A percentile compares a stretch with the other conserved stretches of the same genome.
These are phyloP conservation scores for Noctua janthina DNA, from an alignment of 2,888 invertebrate species.

Conservation along the genomic window DNA sequence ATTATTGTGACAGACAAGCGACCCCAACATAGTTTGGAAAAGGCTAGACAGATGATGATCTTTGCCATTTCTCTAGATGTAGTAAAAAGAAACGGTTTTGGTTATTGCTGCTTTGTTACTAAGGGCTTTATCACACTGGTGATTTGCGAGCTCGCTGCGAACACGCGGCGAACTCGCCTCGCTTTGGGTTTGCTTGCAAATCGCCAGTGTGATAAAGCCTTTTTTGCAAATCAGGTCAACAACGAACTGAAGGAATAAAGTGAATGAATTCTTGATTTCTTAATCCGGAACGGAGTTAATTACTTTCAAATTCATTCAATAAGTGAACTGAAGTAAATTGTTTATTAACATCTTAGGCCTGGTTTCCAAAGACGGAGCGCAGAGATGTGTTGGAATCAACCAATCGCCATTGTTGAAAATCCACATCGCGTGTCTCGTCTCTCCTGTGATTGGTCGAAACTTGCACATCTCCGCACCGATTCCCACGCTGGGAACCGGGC, in stretches of 20 bases:
- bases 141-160: no score
- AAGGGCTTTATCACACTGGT: no score
- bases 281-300: conserved; percentile 40
- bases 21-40: no score
- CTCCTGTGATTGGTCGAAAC: background rate
- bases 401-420: background rate
- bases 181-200: no score
- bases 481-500: background rate
- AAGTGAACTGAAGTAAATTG: conserved; percentile 36
- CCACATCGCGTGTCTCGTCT: background rate
- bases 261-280: conserved; percentile 49
- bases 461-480: background rate
- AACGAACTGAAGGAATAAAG: background rate
- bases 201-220: no score
- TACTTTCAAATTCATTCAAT: conserved; percentile 57
- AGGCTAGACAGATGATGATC: no score
- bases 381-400: background rate
- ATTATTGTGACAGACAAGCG: no score
- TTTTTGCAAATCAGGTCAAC: background rate
- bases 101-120: background rate
- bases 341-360: conserved; percentile 17
- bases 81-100: background rate
- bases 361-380: background rate
- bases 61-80: background rate
- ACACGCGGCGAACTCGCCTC: no score